Evolutionary conservation across 2,888 invertebrate genomes (phyloP), one percentile per base, ranked within the genome.

Genomic region (Luffia ferchaultella): DNA sequence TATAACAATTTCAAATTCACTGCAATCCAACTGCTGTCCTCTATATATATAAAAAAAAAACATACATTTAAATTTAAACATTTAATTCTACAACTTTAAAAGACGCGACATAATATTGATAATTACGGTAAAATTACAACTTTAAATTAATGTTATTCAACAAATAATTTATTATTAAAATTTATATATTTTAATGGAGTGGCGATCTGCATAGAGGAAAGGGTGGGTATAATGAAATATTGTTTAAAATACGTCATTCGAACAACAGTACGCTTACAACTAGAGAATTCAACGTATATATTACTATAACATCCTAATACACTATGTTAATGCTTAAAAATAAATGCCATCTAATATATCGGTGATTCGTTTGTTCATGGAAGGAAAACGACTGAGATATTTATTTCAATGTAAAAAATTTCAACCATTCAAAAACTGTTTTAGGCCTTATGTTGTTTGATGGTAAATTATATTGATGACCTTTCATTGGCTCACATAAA

Each of bases 281-380:
- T 80, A 82, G 59, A 77, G 73, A 79, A 82, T 76, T 77, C 80
- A 83, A 82, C 80, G 68, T 76, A 82, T 82, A 82, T 82, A 83
- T 83, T 83, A 82, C 74, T 82, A 74, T 82, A 78, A 79, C 77
- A 74, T 74, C 59, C 73, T 80, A 80, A 19, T 51, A 51, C 66
- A 73, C 75, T 54, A 56, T 72, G 76, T 80, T 80, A 79, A 78
- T 78, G 69, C 80, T 83, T 82, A 80, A 72, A 70, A 40, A 74
- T 80, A 83, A 82, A 82, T 82, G 80, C 83, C 67, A 64, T 67
- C 77, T 77, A 77, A 66, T 57, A 57, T 57, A 61, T 57, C 53
- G 60, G 64, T 64, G 63, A 69, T 69, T 64, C 63, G 61, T 30
- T 12, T 30, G 30, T 30, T 7, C 30, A 30, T 30, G 30, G 5